These are phyloP conservation scores for Thymelicus acteon DNA, from an alignment of 2,888 invertebrate species.

Conservation along the genomic window DNA sequence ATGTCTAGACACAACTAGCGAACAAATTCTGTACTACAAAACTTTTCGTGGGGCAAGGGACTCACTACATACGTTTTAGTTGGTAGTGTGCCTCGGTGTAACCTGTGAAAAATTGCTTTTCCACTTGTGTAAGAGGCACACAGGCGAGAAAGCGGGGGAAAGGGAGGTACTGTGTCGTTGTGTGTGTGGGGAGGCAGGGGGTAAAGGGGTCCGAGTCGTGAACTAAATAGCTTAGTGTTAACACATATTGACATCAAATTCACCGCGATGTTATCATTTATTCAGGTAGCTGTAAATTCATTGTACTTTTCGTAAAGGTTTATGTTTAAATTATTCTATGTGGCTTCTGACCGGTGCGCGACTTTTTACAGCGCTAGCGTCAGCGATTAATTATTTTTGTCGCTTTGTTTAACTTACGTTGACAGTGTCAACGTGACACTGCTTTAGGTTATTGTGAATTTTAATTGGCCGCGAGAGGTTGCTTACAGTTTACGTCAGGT, in stretches of 20 bases:
- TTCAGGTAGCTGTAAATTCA: constrained; percentile 79
- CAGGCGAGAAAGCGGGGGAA: constrained; percentile 50
- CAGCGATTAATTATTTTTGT: constrained; percentile 73
- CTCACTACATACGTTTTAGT: constrained; percentile 70
- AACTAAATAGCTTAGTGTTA: constrained; percentile 86
- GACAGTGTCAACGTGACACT: too few relatives aligned
- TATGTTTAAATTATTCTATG: constrained; percentile 57
- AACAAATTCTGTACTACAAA: constrained; percentile 82
- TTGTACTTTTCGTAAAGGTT: constrained; percentile 71
- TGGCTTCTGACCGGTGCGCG: constrained; percentile 49
- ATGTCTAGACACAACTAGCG: constrained; percentile 82
- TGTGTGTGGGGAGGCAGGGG: constrained; percentile 62
- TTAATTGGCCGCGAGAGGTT: constrained; percentile 69
- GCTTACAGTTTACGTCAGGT: constrained; percentile 54
- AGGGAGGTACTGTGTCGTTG: constrained; percentile 48
- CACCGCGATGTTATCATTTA: constrained; percentile 84
- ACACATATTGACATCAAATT: constrained; percentile 85
- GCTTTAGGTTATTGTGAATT: constrained; percentile 76
- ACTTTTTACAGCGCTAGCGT: constrained; percentile 57
- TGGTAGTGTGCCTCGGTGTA: constrained; percentile 67
- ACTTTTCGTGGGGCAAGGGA: constrained; percentile 80
- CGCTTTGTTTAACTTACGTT: constrained; percentile 76
- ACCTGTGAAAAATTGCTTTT: constrained; percentile 81
- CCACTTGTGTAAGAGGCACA: constrained; percentile 60
- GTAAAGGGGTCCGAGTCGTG: constrained; percentile 77